phyloP scores from a whole-genome alignment of 2,888 invertebrate genomes.

The Parnassius orleans region DNA sequence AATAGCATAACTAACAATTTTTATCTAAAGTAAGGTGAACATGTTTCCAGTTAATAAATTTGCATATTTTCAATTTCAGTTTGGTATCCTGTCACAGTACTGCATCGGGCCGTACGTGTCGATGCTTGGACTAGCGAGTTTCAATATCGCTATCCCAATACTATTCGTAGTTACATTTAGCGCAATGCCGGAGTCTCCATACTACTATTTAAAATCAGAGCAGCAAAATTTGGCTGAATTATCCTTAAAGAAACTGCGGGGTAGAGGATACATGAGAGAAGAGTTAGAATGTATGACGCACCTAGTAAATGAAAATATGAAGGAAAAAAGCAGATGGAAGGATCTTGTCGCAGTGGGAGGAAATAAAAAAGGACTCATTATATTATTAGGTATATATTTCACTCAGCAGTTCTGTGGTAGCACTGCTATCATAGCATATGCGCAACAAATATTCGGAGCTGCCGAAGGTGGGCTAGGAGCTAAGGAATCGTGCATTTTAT shows the following conservation, averaged over 20 bases:
- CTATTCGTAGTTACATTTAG: conserved; percentile 79
- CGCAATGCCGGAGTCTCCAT: conserved; percentile 85
- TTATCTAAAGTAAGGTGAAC: too few species aligned
- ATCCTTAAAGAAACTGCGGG: conserved; percentile 80
- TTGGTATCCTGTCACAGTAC: conserved; percentile 82
- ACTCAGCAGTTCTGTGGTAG: conserved; percentile 83
- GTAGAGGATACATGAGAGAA: conserved; percentile 74
- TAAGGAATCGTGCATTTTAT: conserved; percentile 74
- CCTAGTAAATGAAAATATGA: conserved; percentile 77
- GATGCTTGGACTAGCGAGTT: conserved; percentile 77
- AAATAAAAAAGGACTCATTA: conserved; percentile 80
- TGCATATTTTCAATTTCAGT: conserved; percentile 53
- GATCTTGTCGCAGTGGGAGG: conserved; percentile 71
- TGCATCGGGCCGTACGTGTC: conserved; percentile 81
- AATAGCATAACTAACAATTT: too few species aligned
- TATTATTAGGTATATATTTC: conserved; percentile 82
- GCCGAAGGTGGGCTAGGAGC: conserved; percentile 69
- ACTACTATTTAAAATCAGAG: conserved; percentile 76
- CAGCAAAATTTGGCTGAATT: conserved; percentile 75
- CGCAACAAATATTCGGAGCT: conserved; percentile 82
- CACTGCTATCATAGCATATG: conserved; percentile 80
- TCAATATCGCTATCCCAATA: conserved; percentile 79
- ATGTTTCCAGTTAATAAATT: not conserved
- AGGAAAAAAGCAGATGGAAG: conserved; percentile 69
- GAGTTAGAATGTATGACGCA: conserved; percentile 79